Percentiles rank a stretch among this genome's conserved stretches.
Evolutionary conservation across 2,888 invertebrate genomes (phyloP).

Genomic region (Acanthosoma haemorrhoidale): DNA sequence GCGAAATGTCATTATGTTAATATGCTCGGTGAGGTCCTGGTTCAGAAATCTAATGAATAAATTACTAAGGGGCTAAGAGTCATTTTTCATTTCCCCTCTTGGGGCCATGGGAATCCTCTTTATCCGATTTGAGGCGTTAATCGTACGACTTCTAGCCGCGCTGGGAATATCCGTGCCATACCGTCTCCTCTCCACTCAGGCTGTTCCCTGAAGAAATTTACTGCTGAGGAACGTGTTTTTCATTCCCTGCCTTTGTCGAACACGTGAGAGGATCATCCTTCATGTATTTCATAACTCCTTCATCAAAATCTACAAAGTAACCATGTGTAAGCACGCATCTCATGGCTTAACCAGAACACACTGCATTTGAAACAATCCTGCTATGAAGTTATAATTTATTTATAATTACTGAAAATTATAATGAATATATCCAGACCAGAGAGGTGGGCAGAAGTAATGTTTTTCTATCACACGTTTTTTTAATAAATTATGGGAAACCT

Average conservation of each 20-base stretch:
- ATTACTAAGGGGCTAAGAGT: slow-evolving; percentile 4
- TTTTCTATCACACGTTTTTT: too few species aligned
- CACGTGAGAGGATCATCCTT: slow-evolving; percentile 8
- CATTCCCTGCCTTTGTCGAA: neutral
- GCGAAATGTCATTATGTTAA: slow-evolving; percentile 3
- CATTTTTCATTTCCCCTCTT: slow-evolving; percentile 5
- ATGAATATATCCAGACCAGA: too few species aligned
- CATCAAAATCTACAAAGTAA: slow-evolving; percentile 11
- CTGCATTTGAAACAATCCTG: too few species aligned
- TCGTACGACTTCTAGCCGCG: neutral
- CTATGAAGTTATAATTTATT: too few species aligned
- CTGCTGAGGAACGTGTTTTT: neutral
- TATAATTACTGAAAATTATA: too few species aligned
- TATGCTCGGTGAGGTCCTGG: neutral
- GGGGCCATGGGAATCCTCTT: neutral
- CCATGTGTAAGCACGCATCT: too few species aligned
- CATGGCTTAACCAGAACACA: too few species aligned
- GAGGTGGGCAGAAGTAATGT: too few species aligned
- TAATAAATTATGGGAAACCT: too few species aligned
- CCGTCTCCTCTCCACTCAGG: neutral
- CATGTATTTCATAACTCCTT: neutral
- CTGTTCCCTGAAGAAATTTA: neutral
- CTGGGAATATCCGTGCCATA: neutral
- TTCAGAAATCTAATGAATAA: slow-evolving; percentile 6
- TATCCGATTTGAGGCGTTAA: too few species aligned